phyloP scores from a whole-genome alignment of 2,888 invertebrate species.

The Nephrotoma flavescens region DNA sequence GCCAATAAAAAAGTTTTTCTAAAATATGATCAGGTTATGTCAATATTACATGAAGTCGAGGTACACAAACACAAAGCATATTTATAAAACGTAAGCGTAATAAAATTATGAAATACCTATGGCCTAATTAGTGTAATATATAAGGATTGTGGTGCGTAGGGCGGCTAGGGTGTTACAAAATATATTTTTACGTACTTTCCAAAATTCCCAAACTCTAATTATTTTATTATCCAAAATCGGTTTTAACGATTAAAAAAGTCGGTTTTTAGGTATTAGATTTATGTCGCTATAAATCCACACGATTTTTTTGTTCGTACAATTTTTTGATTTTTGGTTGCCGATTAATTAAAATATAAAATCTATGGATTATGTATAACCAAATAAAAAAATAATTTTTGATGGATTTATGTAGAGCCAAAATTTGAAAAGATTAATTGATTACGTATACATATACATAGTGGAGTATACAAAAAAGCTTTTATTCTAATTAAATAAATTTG shows the following conservation, averaged over 20 bases:
- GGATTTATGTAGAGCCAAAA: background rate
- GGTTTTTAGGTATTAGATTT: background rate
- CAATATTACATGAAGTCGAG: background rate
- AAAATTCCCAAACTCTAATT: background rate
- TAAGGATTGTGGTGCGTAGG: background rate
- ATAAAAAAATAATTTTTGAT: background rate
- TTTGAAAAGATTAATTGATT: background rate
- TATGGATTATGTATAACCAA: background rate
- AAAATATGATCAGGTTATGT: background rate
- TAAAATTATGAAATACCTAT: background rate
- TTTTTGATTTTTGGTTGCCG: background rate
- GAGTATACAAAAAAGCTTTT: background rate
- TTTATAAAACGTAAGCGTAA: background rate
- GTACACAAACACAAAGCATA: background rate
- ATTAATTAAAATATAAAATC: background rate
- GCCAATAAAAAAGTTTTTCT: background rate
- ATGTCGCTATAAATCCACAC: background rate
- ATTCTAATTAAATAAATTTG: background rate
- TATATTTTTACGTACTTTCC: background rate
- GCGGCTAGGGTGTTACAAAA: background rate
- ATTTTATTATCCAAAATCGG: background rate
- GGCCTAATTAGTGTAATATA: background rate
- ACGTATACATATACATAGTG: background rate
- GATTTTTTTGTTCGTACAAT: background rate
- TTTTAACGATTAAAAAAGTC: background rate